phyloP scores from a whole-genome alignment of 2,113 vertebrate genomes.

The Puntigrus tetrazona region DNA sequence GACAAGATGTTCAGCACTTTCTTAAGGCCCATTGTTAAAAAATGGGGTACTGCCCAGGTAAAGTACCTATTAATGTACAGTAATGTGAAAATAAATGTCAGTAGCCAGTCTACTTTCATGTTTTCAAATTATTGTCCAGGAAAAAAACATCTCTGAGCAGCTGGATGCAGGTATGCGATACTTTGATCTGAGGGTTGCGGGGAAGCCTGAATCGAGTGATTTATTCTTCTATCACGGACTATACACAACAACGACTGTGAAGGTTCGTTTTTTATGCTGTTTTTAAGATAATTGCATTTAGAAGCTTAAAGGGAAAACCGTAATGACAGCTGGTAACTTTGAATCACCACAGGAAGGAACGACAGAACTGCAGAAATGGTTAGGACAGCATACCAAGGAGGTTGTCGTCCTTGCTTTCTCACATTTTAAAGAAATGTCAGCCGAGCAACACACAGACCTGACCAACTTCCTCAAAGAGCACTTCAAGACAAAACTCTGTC shows the following conservation, averaged over 20 bases:
- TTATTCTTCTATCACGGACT: slow-evolving; percentile 31
- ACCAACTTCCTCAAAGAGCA: slow-evolving; percentile 28
- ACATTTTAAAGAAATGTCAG: slow-evolving; percentile 26
- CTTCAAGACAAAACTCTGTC: slow-evolving; percentile 39
- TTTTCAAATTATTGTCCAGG: background rate
- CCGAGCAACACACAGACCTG: slow-evolving; percentile 22
- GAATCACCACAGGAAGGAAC: slow-evolving; percentile 26
- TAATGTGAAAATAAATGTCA: background rate
- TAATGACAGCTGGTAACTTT: background rate
- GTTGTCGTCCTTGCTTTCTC: slow-evolving; percentile 46
- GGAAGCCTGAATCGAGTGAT: slow-evolving; percentile 8
- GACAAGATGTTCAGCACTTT: slow-evolving; percentile 67
- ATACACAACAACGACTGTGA: slow-evolving; percentile 28
- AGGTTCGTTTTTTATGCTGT: slow-evolving; percentile 15
- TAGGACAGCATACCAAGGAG: slow-evolving; percentile 44
- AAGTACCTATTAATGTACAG: background rate
- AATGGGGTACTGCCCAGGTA: slow-evolving; percentile 75
- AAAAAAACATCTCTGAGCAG: slow-evolving; percentile 9
- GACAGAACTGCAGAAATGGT: slow-evolving; percentile 27
- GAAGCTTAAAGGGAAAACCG: background rate
- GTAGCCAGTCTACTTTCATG: background rate
- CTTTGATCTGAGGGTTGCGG: slow-evolving; percentile 36
- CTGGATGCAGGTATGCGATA: background rate
- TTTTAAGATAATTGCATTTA: background rate
- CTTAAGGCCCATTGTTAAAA: slow-evolving; percentile 67